Base-by-base conservation (phyloP, 2,113 vertebrate genomes). In the Astur gentilis region DNA sequence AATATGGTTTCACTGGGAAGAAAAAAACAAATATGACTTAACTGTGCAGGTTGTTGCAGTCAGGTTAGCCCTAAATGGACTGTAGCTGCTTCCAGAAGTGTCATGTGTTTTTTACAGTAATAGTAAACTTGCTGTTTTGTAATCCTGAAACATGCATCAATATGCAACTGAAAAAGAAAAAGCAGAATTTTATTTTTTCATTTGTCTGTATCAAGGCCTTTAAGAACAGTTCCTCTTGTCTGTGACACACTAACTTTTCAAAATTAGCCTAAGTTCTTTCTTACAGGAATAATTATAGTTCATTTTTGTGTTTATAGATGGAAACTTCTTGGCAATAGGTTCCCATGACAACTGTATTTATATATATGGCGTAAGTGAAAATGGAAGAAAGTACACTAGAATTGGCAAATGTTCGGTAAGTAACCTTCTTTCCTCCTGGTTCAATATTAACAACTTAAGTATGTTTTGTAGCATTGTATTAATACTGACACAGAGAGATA, bases 331-430 rank as follows among this genome's bases (percentile, higher is more conserved):
- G 94, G 99, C 99, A 21, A 99, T 99, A 32, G 99, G 99, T 97
- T 99, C 99, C 85, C 99, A 99, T 49, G 99, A 99, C 98, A 99
- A 99, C 98, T 99, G 99, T 92, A 99, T 99, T 98, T 99, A 99
- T 89, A 99, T 99, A 96, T 99, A 99, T 29, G 98, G 99, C 3
- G 99, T 99, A 89, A 97, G 97, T 20, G 99, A 99, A 97, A 98
- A 98, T 31, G 99, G 99, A 84, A 99, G 98, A 97, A 99, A 99
- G 91, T 99, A 99, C 97, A 98, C 98, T 9, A 98, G 99, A 67
- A 98, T 99, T 45, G 99, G 99, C 94, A 99, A 99, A 94, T 99
- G 99, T 95, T 99, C 99, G 61, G 99, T 99, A 98, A 98, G 99
- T 97, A 25, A 44, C 1, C 10, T 11, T 90, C 50, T 50, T 79